A percentile compares a stretch with the other conserved stretches of the same genome.
These are phyloP conservation scores for Micropoecilia bifurca DNA, from an alignment of 2,797 vertebrate genomes.

Conservation along the genomic window DNA sequence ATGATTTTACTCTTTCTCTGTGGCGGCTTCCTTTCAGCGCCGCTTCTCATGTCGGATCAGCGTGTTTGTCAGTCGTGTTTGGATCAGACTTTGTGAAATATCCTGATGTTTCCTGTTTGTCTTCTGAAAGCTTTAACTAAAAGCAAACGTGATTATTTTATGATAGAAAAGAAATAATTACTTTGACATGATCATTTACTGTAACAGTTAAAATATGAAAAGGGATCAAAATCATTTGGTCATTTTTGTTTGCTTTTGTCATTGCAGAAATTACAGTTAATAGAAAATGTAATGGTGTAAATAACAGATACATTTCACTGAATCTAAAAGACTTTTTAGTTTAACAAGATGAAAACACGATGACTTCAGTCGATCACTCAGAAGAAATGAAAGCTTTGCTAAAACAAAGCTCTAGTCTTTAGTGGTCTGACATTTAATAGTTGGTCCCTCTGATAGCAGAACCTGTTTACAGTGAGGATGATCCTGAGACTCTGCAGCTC, in stretches of 20 bases:
- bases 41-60: slow-evolving; percentile 33
- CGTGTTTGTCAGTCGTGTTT: slow-evolving; percentile 29
- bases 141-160: neutral
- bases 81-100: slow-evolving; percentile 33
- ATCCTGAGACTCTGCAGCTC: slow-evolving; percentile 7
- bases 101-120: slow-evolving; percentile 7
- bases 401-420: too few species aligned
- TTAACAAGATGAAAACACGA: too few species aligned
- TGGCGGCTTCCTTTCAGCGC: slow-evolving; percentile 34
- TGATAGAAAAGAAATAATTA: neutral
- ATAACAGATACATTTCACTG: too few species aligned
- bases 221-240: neutral
- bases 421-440: too few species aligned
- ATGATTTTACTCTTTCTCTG: slow-evolving; percentile 40
- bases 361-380: too few species aligned
- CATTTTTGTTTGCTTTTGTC: neutral
- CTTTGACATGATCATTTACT: neutral
- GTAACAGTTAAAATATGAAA: neutral
- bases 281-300: too few species aligned
- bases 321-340: too few species aligned
- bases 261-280: too few species aligned
- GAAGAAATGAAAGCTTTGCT: too few species aligned
- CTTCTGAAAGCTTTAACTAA: neutral
- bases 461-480: too few species aligned
- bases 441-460: too few species aligned